Percentiles rank a stretch among this genome's conserved stretches.
Evolutionary conservation across 2,797 vertebrate species (phyloP).

Genomic region (Babyrousa celebensis): DNA sequence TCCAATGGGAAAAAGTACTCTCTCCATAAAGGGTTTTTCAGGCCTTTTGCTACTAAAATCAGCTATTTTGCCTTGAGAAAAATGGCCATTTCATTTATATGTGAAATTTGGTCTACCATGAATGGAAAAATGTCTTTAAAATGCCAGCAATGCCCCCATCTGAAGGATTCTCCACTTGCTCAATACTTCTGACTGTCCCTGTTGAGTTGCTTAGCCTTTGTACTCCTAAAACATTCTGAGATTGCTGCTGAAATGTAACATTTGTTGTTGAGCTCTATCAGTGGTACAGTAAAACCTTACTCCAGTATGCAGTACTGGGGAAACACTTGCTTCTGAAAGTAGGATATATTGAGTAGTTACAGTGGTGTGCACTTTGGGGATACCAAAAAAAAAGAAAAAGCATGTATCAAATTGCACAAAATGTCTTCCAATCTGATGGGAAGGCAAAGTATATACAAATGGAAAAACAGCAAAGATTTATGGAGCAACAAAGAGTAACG

Average conservation of each 20-base stretch:
- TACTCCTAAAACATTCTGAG: constrained; percentile 60
- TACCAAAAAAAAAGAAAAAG: constrained; percentile 44
- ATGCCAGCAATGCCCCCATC: constrained; percentile 23
- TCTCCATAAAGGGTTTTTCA: constrained; percentile 23
- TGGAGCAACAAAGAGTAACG: constrained; percentile 55
- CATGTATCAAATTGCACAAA: neutral
- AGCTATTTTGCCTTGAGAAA: constrained; percentile 64
- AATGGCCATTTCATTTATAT: constrained; percentile 65
- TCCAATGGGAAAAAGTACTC: neutral
- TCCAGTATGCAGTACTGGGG: neutral
- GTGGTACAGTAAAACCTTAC: constrained; percentile 19
- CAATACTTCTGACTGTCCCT: constrained; percentile 62
- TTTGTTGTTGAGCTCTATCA: constrained; percentile 38
- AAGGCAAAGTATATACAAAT: constrained; percentile 43
- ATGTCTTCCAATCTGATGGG: constrained; percentile 9
- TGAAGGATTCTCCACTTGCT: constrained; percentile 62
- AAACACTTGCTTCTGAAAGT: constrained; percentile 44
- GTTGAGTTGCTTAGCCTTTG: constrained; percentile 46
- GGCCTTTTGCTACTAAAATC: constrained; percentile 63
- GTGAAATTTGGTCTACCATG: constrained; percentile 21
- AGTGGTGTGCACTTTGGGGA: neutral
- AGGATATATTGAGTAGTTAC: constrained; percentile 38
- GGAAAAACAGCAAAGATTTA: constrained; percentile 54
- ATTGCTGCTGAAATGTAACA: constrained; percentile 41
- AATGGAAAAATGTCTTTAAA: constrained; percentile 71